Conservation (phyloP, 2,113 vertebrate species). For the Bufo gargarizans region DNA sequence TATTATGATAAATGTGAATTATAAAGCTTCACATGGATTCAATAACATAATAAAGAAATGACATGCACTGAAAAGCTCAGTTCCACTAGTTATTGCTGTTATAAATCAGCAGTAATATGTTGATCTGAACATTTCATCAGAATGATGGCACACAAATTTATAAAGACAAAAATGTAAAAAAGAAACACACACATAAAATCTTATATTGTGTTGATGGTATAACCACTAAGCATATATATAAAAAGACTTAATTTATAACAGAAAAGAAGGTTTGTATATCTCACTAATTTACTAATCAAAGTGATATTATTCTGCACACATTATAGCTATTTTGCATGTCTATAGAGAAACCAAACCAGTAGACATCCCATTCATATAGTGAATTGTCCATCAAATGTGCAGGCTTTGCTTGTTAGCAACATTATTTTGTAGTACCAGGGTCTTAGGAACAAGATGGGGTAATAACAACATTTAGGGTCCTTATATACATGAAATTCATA, state of each 20-base stretch:
- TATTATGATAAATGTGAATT: slow-evolving; percentile 9
- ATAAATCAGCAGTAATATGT: slow-evolving; percentile 32
- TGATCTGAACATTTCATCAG: not conserved
- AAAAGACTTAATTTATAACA: not conserved
- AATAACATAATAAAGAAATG: slow-evolving; percentile 32
- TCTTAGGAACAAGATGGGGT: no score
- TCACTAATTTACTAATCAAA: not conserved
- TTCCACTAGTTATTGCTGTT: slow-evolving; percentile 33
- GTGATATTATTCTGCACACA: no score
- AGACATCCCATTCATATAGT: no score
- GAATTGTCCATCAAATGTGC: no score
- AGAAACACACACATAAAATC: no score
- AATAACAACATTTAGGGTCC: no score
- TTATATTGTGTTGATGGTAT: no score
- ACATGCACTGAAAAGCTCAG: not conserved
- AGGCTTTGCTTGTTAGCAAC: no score
- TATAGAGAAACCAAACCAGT: no score
- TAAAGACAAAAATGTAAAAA: not conserved
- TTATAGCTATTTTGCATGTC: no score
- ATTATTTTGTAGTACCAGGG: no score
- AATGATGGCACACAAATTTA: not conserved
- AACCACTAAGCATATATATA: not conserved
- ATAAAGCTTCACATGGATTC: slow-evolving; percentile 9
- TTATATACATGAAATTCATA: no score
- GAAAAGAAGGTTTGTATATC: not conserved